Conservation (phyloP, 2,888 invertebrate genomes). For the Sturmia bella region DNA sequence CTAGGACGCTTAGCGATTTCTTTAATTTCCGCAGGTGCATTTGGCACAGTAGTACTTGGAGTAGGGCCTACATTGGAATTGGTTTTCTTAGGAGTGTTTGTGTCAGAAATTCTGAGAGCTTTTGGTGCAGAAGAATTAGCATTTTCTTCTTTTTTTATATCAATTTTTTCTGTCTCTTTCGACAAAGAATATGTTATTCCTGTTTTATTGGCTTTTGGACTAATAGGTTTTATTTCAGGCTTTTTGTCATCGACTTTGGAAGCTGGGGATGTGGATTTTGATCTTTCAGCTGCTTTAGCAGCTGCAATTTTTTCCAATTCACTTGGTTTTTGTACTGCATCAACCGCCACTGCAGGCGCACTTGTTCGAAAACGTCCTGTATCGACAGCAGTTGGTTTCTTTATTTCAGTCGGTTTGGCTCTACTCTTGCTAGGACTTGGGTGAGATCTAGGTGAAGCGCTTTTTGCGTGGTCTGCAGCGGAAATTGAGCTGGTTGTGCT, state of each 20-base stretch:
- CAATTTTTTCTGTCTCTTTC: conserved; percentile 25
- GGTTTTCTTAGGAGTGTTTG: conserved; percentile 16
- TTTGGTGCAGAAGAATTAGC: background rate
- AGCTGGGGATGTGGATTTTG: conserved; percentile 64
- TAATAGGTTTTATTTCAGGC: background rate
- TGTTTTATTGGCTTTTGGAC: conserved; percentile 28
- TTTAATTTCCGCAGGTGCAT: conserved; percentile 43
- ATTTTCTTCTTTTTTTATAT: conserved; percentile 15
- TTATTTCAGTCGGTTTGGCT: conserved; percentile 74
- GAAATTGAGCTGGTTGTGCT: background rate
- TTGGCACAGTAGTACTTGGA: conserved; percentile 3
- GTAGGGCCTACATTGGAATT: conserved; percentile 15
- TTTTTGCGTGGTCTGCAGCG: conserved; percentile 2
- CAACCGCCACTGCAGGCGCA: background rate
- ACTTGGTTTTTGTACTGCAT: conserved; percentile 33
- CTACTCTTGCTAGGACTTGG: conserved; percentile 64
- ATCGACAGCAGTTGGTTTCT: conserved; percentile 61
- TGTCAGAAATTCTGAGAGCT: background rate
- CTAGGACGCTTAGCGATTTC: conserved; percentile 75
- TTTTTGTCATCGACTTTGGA: conserved; percentile 26
- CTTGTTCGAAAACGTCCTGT: conserved; percentile 56
- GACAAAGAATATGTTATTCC: background rate
- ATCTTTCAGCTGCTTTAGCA: conserved; percentile 52
- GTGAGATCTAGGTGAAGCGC: conserved; percentile 19
- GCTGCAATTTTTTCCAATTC: conserved; percentile 74